Conservation (phyloP, 2,113 vertebrate species). For the Balaeniceps rex region DNA sequence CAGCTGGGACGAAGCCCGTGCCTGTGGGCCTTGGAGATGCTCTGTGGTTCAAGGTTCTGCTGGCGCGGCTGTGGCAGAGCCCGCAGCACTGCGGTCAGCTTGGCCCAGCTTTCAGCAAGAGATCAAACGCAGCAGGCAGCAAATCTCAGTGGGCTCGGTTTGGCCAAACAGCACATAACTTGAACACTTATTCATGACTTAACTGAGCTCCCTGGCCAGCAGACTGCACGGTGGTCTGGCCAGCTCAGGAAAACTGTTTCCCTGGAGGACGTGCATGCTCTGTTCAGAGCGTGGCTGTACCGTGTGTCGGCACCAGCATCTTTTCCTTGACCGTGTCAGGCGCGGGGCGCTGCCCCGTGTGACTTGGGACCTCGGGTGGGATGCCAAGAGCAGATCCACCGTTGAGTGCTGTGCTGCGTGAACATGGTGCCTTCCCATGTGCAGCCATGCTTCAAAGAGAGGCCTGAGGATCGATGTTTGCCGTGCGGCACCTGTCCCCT, state of each 20-base stretch:
- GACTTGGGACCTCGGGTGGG: neutral
- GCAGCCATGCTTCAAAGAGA: neutral
- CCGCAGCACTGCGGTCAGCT: neutral
- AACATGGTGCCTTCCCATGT: neutral
- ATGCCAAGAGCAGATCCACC: neutral
- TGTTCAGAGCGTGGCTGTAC: neutral
- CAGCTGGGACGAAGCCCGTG: neutral
- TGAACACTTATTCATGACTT: neutral
- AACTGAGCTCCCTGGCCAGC: neutral
- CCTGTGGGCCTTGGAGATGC: neutral
- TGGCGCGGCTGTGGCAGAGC: neutral
- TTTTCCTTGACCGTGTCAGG: neutral
- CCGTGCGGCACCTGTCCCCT: accelerated
- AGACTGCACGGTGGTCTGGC: neutral
- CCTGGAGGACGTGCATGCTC: accelerated
- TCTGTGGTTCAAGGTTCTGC: neutral
- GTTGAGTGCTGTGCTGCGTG: neutral
- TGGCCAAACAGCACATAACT: neutral
- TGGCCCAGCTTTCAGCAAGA: neutral
- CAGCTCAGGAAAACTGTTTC: neutral
- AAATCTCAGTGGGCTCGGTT: neutral
- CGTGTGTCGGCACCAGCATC: accelerated
- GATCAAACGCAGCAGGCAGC: neutral
- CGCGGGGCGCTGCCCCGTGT: neutral
- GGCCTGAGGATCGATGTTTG: neutral